Percentiles rank a stretch among this genome's conserved stretches.
Conservation (phyloP, 2,888 invertebrate species). For the Morpho helenor region DNA sequence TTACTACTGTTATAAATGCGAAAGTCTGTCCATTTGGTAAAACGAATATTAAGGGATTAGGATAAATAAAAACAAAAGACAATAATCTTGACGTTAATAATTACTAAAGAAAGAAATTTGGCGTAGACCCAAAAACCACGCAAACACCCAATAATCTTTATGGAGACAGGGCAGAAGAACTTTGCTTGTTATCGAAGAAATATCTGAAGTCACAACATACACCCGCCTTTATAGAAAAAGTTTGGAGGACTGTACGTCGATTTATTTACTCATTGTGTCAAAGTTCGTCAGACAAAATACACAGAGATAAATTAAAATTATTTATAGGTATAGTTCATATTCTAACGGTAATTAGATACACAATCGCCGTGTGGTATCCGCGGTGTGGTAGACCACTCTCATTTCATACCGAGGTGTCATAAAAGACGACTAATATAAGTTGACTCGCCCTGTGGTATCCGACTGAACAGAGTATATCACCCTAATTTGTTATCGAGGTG, state of each 20-base stretch:
- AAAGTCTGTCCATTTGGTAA: background rate
- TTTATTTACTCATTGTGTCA: conserved; percentile 41
- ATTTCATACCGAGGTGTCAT: no score
- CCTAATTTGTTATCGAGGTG: no score
- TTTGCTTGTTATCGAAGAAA: conserved; percentile 72
- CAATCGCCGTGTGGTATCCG: no score
- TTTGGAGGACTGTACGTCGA: conserved; percentile 50
- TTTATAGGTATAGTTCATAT: no score
- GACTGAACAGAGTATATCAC: no score
- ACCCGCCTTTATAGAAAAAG: conserved; percentile 61
- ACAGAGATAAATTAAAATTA: no score
- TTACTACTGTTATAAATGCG: background rate
- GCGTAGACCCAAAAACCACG: conserved; percentile 38
- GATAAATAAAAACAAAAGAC: conserved; percentile 7
- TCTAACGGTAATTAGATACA: no score
- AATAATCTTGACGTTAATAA: conserved; percentile 12
- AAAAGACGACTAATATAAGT: no score
- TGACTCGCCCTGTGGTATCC: no score
- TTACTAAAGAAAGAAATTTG: conserved; percentile 32
- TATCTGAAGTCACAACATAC: conserved; percentile 59
- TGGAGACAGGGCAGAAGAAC: conserved; percentile 51
- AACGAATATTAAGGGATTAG: no score
- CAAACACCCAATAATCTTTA: conserved; percentile 41
- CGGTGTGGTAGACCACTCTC: no score
- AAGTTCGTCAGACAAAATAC: conserved; percentile 11